A percentile compares a stretch with the other conserved stretches of the same genome.
Conservation (phyloP, 2,888 invertebrate genomes). For the Dugesia japonica region DNA sequence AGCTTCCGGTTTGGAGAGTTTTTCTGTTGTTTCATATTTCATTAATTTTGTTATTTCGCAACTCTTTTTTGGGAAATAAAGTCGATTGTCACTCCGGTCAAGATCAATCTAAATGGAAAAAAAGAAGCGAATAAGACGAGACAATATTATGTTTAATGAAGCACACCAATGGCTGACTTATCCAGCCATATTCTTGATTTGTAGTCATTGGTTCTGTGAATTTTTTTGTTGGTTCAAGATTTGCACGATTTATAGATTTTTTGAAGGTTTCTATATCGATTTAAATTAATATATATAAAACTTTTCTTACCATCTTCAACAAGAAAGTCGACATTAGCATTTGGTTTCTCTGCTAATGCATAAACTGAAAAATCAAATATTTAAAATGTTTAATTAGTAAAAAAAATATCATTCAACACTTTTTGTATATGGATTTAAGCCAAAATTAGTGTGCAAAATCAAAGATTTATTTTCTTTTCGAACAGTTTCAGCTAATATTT, state of each 20-base stretch:
- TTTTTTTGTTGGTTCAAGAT: slow-evolving; percentile 44
- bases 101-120: not conserved
- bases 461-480: not conserved
- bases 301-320: not conserved
- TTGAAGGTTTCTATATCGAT: slow-evolving; percentile 41
- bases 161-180: slow-evolving; percentile 45
- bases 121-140: not conserved
- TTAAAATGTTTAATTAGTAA: too few relatives aligned
- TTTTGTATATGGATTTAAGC: not conserved
- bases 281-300: not conserved
- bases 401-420: too few relatives aligned
- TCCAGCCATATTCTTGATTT: slow-evolving; percentile 47
- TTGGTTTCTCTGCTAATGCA: not conserved
- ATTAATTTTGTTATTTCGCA: not conserved
- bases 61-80: not conserved
- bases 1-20: not conserved
- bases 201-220: slow-evolving; percentile 45
- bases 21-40: not conserved
- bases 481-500: slow-evolving; percentile 1
- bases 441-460: not conserved
- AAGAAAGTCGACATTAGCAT: not conserved
- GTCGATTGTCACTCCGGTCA: not conserved
- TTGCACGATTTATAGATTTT: slow-evolving; percentile 42
- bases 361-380: too few relatives aligned
- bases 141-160: too few relatives aligned